Conservation (phyloP, 2,113 vertebrate species). For the Leptobrachium leishanense region DNA sequence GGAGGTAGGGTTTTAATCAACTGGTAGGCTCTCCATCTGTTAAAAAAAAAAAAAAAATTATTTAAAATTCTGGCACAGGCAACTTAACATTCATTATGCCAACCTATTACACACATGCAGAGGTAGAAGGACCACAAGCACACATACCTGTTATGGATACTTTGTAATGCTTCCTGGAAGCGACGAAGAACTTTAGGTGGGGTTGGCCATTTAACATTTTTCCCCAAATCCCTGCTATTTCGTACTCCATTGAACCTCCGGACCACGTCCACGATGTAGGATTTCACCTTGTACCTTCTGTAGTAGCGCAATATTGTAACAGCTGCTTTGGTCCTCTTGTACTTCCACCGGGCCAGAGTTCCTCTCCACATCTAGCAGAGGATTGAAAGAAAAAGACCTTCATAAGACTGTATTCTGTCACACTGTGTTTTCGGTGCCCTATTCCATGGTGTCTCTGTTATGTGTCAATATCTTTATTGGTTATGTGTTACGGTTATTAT, state of each 20-base stretch:
- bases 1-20: constrained; percentile 86
- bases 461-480: no score
- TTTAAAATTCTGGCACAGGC: not conserved
- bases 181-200: constrained; percentile 85
- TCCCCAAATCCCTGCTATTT: constrained; percentile 81
- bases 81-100: not conserved
- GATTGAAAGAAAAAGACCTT: not conserved
- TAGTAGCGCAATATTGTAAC: constrained; percentile 80
- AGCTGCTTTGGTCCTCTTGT: constrained; percentile 82
- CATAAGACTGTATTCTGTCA: not conserved
- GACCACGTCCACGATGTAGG: constrained; percentile 83
- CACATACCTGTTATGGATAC: constrained; percentile 82
- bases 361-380: constrained; percentile 87
- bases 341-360: constrained; percentile 84
- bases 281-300: constrained; percentile 87
- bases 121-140: not conserved
- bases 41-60: not conserved
- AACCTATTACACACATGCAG: not conserved
- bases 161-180: constrained; percentile 82
- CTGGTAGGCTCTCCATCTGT: constrained; percentile 89
- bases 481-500: no score
- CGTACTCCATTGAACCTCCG: constrained; percentile 77
- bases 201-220: constrained; percentile 83
- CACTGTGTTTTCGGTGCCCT: no score
- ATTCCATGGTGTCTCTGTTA: no score